Base-by-base conservation (phyloP, 35 echinoderm and acorn worm species). In the Acanthaster planci region DNA sequence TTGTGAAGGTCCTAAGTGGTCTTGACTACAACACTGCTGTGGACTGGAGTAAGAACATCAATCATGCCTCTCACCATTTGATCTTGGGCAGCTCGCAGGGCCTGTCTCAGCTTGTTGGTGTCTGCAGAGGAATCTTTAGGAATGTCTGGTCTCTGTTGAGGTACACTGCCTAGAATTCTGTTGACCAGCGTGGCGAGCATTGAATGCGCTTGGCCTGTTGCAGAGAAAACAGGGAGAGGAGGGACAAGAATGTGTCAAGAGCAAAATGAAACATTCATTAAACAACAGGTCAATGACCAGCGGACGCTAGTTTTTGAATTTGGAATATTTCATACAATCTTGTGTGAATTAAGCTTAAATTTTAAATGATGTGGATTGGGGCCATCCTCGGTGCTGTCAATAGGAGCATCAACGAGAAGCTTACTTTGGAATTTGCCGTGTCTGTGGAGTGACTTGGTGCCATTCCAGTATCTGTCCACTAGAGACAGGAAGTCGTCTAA, bases 401-500 rank as follows among this genome's bases (percentile, higher is more conserved):
- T n/a, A n/a, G n/a, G n/a, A n/a, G n/a, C n/a, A n/a, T 6, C 4
- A 47, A 4, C 42, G 12, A 8, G 30, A 72, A 37, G 35, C 81
- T 57, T 94, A 99, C 95, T 84, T 91, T 91, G 92, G 38, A 99
- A 99, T 85, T 99, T 99, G 16, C 82, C 67, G 75, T 99, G 88
- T 51, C 83, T 86, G 58, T 99, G 95, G 12, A 99, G 89, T 52
- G 95, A 99, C 55, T 89, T 93, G 19, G 85, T 91, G 47, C 95
- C 95, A 68, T 99, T 99, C 95, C 95, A 99, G 40, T 99, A 99
- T 67, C 95, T 91, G 72, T 99, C 95, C 0, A 99, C 95, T 2
- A 99, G 40, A 38, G 84, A 87, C 1, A 99, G 92, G 8, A 99
- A 84, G 54, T 60, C 77, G 35, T 89, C 87, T n/a, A 89, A 31